Percentiles rank a stretch among this genome's conserved stretches.
These are phyloP conservation scores for Diorhabda sublineata DNA, from an alignment of 1,140 invertebrate species.

Conservation along the genomic window DNA sequence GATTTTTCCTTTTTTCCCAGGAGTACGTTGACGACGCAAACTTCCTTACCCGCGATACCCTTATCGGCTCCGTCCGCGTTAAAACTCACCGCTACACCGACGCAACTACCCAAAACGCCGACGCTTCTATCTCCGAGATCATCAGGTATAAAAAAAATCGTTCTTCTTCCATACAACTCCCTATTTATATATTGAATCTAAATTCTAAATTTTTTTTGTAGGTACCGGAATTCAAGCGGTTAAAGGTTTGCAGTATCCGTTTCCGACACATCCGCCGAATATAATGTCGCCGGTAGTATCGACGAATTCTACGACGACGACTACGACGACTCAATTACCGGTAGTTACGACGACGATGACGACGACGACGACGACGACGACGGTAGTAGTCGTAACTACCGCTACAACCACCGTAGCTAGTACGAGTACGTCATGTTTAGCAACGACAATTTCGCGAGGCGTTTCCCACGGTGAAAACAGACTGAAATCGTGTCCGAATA, in stretches of 20 bases:
- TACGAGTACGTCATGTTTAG: conserved; percentile 29
- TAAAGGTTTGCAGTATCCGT: conserved; percentile 75
- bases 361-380: conserved; percentile 17
- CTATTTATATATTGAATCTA: conserved; percentile 1
- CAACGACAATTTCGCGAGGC: conserved; percentile 32
- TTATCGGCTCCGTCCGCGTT: conserved; percentile 27
- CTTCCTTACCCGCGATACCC: conserved; percentile 27
- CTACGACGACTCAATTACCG: conserved; percentile 20
- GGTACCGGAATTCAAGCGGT: conserved; percentile 39
- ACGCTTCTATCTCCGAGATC: conserved; percentile 41
- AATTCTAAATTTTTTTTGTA: conserved; percentile 12
- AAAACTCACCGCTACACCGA: conserved; percentile 26
- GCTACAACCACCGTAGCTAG: conserved; percentile 25
- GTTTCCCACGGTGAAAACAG: conserved; percentile 41
- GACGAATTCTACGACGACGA: conserved; percentile 31
- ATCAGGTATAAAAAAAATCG: conserved; percentile 31
- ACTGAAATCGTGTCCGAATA: conserved; percentile 44
- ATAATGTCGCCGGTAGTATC: conserved; percentile 35
- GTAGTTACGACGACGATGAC: conserved; percentile 19
- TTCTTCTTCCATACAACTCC: not conserved
- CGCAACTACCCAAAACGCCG: conserved; percentile 35
- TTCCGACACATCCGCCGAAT: conserved; percentile 69
- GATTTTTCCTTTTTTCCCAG: conserved; percentile 52
- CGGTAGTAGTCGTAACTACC: conserved; percentile 16
- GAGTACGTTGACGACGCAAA: conserved; percentile 17